These are phyloP conservation scores for Anoura caudifer DNA, from an alignment of 2,113 vertebrate species.

Conservation along the genomic window DNA sequence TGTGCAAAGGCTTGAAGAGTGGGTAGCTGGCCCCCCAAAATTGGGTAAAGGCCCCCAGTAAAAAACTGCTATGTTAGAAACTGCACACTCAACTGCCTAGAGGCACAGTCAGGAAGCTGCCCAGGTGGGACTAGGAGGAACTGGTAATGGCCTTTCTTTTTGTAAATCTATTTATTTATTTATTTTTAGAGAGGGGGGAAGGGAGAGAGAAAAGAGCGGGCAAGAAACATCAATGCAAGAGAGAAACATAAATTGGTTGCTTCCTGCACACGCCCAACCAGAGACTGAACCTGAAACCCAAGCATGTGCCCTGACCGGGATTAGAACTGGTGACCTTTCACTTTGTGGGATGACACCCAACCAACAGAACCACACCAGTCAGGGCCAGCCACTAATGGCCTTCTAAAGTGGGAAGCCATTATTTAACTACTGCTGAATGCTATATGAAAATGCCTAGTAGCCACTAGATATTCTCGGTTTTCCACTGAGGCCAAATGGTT, in stretches of 20 bases:
- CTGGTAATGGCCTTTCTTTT: neutral
- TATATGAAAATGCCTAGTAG: neutral
- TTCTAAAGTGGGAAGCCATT: neutral
- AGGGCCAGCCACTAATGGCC: neutral
- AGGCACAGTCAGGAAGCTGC: neutral
- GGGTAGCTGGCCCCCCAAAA: neutral
- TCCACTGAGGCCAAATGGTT: neutral
- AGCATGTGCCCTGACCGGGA: no score
- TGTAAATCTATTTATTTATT: no score
- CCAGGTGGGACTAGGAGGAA: no score
- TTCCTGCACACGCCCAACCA: no score
- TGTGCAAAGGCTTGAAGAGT: neutral
- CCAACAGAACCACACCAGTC: no score
- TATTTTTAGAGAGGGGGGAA: no score
- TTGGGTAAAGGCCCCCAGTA: neutral
- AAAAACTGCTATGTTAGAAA: neutral
- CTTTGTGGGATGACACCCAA: no score
- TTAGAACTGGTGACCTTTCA: no score
- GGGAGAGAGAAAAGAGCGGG: no score
- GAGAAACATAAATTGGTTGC: no score
- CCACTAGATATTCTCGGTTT: neutral
- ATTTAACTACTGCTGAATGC: neutral
- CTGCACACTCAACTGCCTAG: neutral
- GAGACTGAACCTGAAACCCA: no score
- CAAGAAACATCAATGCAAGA: no score